A percentile compares a stretch with the other conserved stretches of the same genome.
Conservation (phyloP, 2,797 vertebrate species). For the Phoxinus dragarum region DNA sequence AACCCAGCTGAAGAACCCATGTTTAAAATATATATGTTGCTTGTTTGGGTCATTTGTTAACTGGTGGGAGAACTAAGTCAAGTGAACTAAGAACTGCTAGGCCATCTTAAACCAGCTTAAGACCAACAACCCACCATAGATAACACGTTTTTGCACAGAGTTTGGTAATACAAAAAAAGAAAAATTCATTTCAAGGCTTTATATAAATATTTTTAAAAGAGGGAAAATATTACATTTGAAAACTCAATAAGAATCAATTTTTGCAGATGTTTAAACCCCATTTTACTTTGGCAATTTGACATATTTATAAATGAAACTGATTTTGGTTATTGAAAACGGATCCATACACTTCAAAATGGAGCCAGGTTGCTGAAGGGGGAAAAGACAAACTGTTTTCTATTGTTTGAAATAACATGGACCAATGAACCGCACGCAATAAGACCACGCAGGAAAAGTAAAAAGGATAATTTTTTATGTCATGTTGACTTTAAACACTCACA, state of each 20-base stretch:
- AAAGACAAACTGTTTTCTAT: not conserved
- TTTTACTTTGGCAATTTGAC: not conserved
- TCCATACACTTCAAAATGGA: not conserved
- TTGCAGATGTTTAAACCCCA: not conserved
- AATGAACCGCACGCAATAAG: not conserved
- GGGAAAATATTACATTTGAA: not conserved
- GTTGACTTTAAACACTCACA: constrained; percentile 26
- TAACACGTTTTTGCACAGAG: no score
- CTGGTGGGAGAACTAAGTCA: not conserved
- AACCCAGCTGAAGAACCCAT: not conserved
- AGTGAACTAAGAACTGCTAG: not conserved
- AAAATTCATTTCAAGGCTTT: no score
- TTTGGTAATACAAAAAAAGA: no score
- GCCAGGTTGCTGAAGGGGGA: not conserved
- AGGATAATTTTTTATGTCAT: not conserved
- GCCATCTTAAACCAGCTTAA: not conserved
- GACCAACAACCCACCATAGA: not conserved
- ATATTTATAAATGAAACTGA: not conserved
- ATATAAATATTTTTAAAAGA: no score
- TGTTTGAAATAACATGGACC: not conserved
- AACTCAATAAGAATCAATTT: not conserved
- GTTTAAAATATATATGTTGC: not conserved
- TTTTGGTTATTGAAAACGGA: not conserved
- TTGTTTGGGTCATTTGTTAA: not conserved
- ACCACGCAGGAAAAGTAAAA: constrained; percentile 19